Evolutionary conservation across 2,888 invertebrate species (phyloP).

Genomic region (Athrips mouffetella): DNA sequence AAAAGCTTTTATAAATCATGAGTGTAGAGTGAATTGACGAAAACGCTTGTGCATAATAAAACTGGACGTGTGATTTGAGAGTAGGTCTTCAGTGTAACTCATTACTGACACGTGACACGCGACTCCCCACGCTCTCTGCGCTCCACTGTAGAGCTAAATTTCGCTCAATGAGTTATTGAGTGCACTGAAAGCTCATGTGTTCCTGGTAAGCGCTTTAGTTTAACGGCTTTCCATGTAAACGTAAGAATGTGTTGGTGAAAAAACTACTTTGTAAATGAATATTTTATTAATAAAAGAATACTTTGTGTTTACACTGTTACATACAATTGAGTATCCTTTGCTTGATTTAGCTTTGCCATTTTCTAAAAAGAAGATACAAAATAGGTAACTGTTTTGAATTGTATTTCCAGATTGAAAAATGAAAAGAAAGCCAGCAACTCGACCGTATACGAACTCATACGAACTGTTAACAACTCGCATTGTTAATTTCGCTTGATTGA

Average conservation of each 20-base stretch:
- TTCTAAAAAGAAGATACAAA: neutral
- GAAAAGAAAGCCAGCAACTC: neutral
- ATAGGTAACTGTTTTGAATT: neutral
- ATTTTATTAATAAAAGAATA: neutral
- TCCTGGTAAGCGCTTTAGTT: slow-evolving; percentile 43
- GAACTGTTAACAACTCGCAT: slow-evolving; percentile 24
- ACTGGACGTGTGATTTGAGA: no score
- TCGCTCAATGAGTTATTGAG: slow-evolving; percentile 77
- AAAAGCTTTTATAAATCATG: no score
- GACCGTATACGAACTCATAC: neutral
- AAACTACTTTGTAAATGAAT: no score
- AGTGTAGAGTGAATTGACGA: no score
- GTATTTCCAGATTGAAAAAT: neutral
- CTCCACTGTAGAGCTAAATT: slow-evolving; percentile 58
- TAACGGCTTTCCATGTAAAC: neutral
- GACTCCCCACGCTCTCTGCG: slow-evolving; percentile 48
- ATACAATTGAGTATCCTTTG: neutral
- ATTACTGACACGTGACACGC: slow-evolving; percentile 76
- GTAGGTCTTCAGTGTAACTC: slow-evolving; percentile 68
- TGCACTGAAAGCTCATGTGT: slow-evolving; percentile 65
- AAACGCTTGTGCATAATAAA: no score
- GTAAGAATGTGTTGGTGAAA: no score
- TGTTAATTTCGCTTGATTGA: slow-evolving; percentile 70
- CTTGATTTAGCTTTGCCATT: neutral
- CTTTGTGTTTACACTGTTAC: neutral